Base-by-base conservation (phyloP, 2,888 invertebrate genomes). In the Electrophaes corylata region DNA sequence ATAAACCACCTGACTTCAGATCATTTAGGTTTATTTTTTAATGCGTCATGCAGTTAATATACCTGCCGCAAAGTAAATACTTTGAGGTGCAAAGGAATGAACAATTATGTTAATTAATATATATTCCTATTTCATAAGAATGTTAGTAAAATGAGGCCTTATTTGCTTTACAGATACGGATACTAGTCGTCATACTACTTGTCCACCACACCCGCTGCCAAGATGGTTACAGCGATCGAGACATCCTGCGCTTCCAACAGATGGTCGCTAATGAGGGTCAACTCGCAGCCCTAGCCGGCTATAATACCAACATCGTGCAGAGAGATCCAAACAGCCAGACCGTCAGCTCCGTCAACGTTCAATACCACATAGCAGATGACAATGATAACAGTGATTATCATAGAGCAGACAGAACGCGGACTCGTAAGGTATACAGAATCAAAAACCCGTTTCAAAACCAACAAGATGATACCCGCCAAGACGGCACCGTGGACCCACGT, bases 391-490 rank as follows among this genome's bases (percentile, higher is more conserved):
- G 83, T 44, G 84, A 88, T 23, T 84, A 79, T 65, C 80, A 78
- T 55, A 73, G 84, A 66, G 72, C 74, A 14, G 81, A 81, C 50
- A 76, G 81, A 12, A 71, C 82, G 8, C 75, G 88, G 52, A 81
- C 70, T 46, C 81, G 81, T 66, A 91, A 91, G 72, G 77, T 91
- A 12, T 90, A 86, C 58, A 79, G 86, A 59, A 91, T 91, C 23
- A 91, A 88, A 65, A 90, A 91, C 63, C 91, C 91, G 5, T 91
- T 91, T 65, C 88, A 88, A 72, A 77, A 81, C 18, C 83, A 85
- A 64, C 66, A 79, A 14, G 82, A 86, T 55, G 78, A 83, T 33
- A 73, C 70, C 51, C 70, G 69, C 54, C 79, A 78, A 61, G 76
- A 76, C 20, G 75, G 70, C 37, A 76, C 70, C 35, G 61, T 66